A percentile compares a stretch with the other conserved stretches of the same genome.
phyloP scores from a whole-genome alignment of 2,113 vertebrate species.

The Anas platyrhynchos region DNA sequence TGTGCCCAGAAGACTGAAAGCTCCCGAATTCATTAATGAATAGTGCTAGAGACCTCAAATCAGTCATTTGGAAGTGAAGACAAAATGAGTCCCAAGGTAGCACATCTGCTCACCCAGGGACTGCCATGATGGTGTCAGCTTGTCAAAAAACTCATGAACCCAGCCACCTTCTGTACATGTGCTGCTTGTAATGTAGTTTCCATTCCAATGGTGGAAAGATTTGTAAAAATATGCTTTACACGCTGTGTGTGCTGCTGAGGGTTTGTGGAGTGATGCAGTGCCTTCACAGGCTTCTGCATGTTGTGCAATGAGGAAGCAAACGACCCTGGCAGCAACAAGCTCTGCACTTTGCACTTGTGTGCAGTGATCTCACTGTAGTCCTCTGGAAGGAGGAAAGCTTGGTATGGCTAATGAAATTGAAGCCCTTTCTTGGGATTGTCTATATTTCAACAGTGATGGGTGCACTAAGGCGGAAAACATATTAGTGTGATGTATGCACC shows the following conservation, averaged over 20 bases:
- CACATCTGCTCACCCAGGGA: neutral
- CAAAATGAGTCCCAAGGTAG: neutral
- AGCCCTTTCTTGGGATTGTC: neutral
- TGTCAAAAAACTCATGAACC: neutral
- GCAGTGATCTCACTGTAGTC: too few species aligned
- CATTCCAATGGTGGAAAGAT: too few species aligned
- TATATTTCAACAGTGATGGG: neutral
- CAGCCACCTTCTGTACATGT: too few species aligned
- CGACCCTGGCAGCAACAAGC: neutral
- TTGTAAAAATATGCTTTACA: too few species aligned
- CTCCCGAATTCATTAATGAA: neutral
- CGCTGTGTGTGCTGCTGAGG: neutral
- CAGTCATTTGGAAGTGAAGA: neutral
- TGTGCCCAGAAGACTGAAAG: neutral
- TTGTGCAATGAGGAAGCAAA: neutral
- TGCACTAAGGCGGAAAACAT: neutral
- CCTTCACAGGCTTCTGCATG: fast-evolving
- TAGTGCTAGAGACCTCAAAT: neutral
- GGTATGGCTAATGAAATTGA: neutral
- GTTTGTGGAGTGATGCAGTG: neutral
- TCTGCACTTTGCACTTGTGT: neutral
- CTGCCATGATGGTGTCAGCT: neutral
- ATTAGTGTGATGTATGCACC: neutral
- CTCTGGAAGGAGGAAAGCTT: neutral
- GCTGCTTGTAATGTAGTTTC: neutral